Evolutionary conservation across 2,888 invertebrate species (phyloP).

Genomic region (Glyphotaelius pellucidus): DNA sequence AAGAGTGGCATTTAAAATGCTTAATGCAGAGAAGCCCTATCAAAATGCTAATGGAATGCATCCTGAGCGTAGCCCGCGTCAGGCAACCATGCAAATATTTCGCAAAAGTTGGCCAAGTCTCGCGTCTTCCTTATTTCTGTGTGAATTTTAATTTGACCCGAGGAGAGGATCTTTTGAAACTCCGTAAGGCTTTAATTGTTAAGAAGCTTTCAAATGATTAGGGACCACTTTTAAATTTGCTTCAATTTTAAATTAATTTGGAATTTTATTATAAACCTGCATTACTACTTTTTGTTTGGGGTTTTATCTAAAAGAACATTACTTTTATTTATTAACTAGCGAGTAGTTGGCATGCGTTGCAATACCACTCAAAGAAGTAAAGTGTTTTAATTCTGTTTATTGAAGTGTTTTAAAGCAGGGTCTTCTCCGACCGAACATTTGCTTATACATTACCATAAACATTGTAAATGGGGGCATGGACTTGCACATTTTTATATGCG

Average conservation of each 20-base stretch:
- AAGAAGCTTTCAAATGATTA: conserved; percentile 50
- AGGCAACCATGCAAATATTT: conserved; percentile 9
- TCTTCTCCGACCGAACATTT: too few species aligned
- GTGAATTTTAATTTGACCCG: conserved; percentile 41
- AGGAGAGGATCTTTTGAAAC: conserved; percentile 29
- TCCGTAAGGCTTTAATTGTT: conserved; percentile 39
- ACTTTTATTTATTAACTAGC: background rate
- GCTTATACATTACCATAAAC: too few species aligned
- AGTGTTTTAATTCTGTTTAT: too few species aligned
- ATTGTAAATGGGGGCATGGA: too few species aligned
- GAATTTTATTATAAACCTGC: background rate
- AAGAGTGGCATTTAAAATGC: background rate
- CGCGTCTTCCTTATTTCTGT: conserved; percentile 7
- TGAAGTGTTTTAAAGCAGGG: too few species aligned
- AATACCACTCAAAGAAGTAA: too few species aligned
- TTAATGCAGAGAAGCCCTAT: background rate
- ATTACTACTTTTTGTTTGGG: background rate
- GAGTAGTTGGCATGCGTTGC: too few species aligned
- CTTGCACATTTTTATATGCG: too few species aligned
- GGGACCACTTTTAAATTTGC: background rate
- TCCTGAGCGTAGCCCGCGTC: background rate
- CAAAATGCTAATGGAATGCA: conserved; percentile 17
- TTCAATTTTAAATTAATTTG: background rate
- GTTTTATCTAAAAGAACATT: background rate
- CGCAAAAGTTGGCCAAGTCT: background rate